These are phyloP conservation scores for Lasioglossum zephyrum DNA, from an alignment of 2,888 invertebrate species.

Conservation along the genomic window DNA sequence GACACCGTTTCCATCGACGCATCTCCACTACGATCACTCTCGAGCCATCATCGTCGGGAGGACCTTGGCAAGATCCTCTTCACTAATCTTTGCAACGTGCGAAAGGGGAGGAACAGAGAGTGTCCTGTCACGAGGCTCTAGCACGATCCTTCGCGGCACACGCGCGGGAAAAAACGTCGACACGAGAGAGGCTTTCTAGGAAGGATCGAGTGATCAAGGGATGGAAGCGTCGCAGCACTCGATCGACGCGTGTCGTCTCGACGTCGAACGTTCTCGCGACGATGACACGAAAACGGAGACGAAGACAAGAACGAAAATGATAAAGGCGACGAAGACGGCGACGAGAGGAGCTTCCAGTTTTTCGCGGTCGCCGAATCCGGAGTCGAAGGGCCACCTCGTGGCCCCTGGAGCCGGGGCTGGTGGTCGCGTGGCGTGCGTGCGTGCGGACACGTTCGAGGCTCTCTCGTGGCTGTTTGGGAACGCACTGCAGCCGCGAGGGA, in stretches of 20 bases:
- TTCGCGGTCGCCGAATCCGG: background rate
- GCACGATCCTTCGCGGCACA: slow-evolving; percentile 4
- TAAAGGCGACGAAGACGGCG: background rate
- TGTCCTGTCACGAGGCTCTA: background rate
- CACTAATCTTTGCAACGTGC: background rate
- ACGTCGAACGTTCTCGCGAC: background rate
- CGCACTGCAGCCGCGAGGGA: slow-evolving; percentile 73
- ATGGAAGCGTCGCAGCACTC: background rate
- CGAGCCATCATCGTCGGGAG: background rate
- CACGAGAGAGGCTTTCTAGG: slow-evolving; percentile 1
- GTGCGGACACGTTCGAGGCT: slow-evolving; percentile 67
- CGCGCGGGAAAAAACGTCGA: slow-evolving; percentile 6
- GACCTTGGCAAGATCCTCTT: background rate
- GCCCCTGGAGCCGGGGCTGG: slow-evolving; percentile 9
- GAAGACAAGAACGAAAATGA: background rate
- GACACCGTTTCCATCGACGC: slow-evolving; percentile 37
- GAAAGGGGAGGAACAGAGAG: background rate
- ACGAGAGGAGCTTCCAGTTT: background rate
- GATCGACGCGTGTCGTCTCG: background rate
- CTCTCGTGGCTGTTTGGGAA: slow-evolving; percentile 71
- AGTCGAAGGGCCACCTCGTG: background rate
- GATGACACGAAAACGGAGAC: background rate
- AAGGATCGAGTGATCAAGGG: background rate
- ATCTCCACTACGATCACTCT: slow-evolving; percentile 31
- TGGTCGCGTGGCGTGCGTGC: slow-evolving; percentile 44